Evolutionary conservation across 2,113 vertebrate genomes (phyloP).

Genomic region (Plectropomus leopardus): DNA sequence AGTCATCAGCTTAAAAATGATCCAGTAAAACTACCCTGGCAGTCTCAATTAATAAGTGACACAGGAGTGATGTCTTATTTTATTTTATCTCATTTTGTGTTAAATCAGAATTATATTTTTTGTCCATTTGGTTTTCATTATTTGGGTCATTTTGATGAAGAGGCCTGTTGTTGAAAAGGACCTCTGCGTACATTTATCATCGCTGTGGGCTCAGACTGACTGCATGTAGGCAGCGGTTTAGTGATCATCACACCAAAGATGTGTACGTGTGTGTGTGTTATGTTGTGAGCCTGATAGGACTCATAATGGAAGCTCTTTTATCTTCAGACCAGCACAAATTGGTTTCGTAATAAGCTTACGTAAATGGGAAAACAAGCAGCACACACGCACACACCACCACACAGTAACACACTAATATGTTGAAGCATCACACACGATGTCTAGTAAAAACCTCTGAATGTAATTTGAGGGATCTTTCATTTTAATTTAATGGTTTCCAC

Average conservation of each 20-base stretch:
- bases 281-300: slow-evolving; percentile 16
- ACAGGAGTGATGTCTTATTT: not conserved
- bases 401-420: not conserved
- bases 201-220: not conserved
- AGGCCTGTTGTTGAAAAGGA: slow-evolving; percentile 8
- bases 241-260: slow-evolving; percentile 18
- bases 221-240: slow-evolving; percentile 44
- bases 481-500: slow-evolving; percentile 5
- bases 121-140: slow-evolving; percentile 9
- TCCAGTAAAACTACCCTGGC: not conserved
- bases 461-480: not conserved
- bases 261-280: slow-evolving; percentile 8
- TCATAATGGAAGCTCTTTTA: slow-evolving; percentile 21
- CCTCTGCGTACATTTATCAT: slow-evolving; percentile 16
- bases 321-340: slow-evolving; percentile 33
- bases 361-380: slow-evolving; percentile 47
- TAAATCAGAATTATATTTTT: not conserved
- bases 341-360: slow-evolving; percentile 60
- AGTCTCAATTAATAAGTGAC: not conserved
- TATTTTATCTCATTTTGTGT: not conserved
- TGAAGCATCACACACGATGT: slow-evolving; percentile 10
- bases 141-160: slow-evolving; percentile 18
- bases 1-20: not conserved
- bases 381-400: not conserved
- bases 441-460: slow-evolving; percentile 8